A percentile compares a stretch with the other conserved stretches of the same genome.
These are phyloP conservation scores for Ypsolopha sequella DNA, from an alignment of 2,888 invertebrate species.

Conservation along the genomic window DNA sequence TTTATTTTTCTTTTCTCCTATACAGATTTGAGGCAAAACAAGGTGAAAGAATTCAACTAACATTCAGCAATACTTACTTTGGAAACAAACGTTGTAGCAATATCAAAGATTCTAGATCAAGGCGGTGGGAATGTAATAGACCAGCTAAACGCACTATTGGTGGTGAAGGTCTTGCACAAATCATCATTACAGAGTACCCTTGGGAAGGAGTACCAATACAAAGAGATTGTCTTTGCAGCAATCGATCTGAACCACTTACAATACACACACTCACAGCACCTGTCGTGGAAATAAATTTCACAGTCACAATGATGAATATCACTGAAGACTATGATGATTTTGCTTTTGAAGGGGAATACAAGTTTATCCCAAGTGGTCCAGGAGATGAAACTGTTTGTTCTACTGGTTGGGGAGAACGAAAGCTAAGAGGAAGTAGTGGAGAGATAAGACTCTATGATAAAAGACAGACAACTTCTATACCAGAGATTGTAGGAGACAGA, in stretches of 20 bases:
- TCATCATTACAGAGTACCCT: constrained; percentile 77
- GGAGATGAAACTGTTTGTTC: constrained; percentile 73
- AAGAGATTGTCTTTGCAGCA: constrained; percentile 81
- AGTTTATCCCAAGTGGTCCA: constrained; percentile 71
- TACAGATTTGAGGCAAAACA: constrained; percentile 76
- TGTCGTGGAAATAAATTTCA: constrained; percentile 79
- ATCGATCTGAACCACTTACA: constrained; percentile 74
- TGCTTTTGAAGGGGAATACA: constrained; percentile 81
- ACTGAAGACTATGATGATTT: constrained; percentile 85
- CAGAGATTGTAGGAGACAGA: constrained; percentile 59
- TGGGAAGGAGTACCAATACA: constrained; percentile 77
- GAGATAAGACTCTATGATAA: constrained; percentile 78
- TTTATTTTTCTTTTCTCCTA: neutral
- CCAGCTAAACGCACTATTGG: constrained; percentile 53
- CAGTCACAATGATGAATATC: constrained; percentile 83
- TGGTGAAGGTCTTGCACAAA: constrained; percentile 70
- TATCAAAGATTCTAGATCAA: constrained; percentile 75
- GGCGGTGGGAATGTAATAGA: constrained; percentile 78
- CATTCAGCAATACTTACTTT: constrained; percentile 77
- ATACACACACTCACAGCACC: constrained; percentile 78
- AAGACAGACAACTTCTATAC: constrained; percentile 48
- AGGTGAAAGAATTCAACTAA: constrained; percentile 77
- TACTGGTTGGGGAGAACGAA: constrained; percentile 74
- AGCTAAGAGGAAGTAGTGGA: constrained; percentile 78
- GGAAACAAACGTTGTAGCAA: constrained; percentile 78